phyloP scores from a whole-genome alignment of 2,797 vertebrate genomes.

The Apogon hyalosoma region DNA sequence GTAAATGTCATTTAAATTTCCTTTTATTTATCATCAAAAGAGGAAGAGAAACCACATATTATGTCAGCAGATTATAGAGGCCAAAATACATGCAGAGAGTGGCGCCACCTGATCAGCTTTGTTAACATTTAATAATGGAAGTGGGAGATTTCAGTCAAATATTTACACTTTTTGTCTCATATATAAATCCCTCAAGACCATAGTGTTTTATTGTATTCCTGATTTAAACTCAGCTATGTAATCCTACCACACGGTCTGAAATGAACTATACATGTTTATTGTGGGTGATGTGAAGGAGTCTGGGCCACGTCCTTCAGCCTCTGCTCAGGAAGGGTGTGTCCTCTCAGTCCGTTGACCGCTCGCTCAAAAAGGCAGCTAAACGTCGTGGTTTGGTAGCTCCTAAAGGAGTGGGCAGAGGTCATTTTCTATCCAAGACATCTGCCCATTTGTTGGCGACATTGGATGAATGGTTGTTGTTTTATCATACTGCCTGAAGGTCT shows the following conservation, averaged over 20 bases:
- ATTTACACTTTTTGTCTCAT: not conserved
- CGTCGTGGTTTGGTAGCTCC: constrained; percentile 60
- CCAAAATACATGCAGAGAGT: constrained; percentile 27
- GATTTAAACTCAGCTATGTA: constrained; percentile 9
- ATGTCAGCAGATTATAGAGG: not conserved
- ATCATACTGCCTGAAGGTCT: not conserved
- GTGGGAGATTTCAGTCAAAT: constrained; percentile 9
- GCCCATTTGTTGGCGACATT: constrained; percentile 33
- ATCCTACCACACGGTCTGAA: constrained; percentile 9
- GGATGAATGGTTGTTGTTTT: constrained; percentile 24
- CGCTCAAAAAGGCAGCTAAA: constrained; percentile 66
- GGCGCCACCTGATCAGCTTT: constrained; percentile 2
- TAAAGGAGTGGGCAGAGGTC: constrained; percentile 58
- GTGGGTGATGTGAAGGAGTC: constrained; percentile 45
- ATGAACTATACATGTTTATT: constrained; percentile 31
- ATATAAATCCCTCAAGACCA: not conserved
- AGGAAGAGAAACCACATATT: too few relatives aligned
- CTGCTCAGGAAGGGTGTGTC: constrained; percentile 76
- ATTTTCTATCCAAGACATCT: constrained; percentile 44
- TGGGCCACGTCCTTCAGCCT: constrained; percentile 56
- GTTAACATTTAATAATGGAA: not conserved
- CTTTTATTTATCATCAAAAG: constrained; percentile 6
- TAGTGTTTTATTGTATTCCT: not conserved
- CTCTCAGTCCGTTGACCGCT: constrained; percentile 66
- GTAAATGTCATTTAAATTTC: constrained; percentile 1